phyloP scores from a whole-genome alignment of 2,797 vertebrate genomes.

The Phrynocephalus guinanensis region DNA sequence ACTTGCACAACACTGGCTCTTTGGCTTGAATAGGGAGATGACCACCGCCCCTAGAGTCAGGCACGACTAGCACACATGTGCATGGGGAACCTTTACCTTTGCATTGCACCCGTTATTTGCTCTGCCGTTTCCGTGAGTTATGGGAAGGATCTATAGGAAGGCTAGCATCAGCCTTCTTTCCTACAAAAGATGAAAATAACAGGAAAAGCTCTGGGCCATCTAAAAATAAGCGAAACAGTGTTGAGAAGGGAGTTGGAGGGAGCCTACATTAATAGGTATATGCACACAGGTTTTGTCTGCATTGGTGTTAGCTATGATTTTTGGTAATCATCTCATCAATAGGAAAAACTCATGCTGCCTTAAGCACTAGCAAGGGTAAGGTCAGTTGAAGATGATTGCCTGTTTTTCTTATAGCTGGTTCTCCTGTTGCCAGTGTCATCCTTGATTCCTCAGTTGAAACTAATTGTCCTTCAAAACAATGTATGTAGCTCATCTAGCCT shows the following conservation, averaged over 20 bases:
- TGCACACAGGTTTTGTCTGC: neutral
- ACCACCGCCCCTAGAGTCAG: too few relatives aligned
- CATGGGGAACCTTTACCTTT: too few relatives aligned
- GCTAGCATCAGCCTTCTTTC: neutral
- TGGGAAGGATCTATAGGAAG: neutral
- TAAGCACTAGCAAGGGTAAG: too few relatives aligned
- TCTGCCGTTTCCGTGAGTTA: too few relatives aligned
- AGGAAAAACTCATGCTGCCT: neutral
- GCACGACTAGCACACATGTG: too few relatives aligned
- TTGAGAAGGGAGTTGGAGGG: neutral
- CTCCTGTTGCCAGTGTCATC: neutral
- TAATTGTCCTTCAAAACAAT: too few relatives aligned
- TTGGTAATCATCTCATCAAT: too few relatives aligned
- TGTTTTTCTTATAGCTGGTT: neutral
- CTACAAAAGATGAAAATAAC: neutral
- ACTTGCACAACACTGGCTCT: too few relatives aligned
- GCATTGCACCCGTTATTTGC: too few relatives aligned
- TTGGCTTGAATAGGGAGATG: too few relatives aligned
- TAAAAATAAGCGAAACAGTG: neutral
- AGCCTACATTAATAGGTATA: neutral
- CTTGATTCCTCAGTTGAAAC: neutral
- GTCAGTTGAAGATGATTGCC: neutral
- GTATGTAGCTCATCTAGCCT: neutral
- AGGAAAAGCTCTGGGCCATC: neutral
- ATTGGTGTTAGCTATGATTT: too few relatives aligned